These are phyloP conservation scores for Rhodeus uyekii DNA, from an alignment of 2,797 vertebrate genomes.

Conservation along the genomic window DNA sequence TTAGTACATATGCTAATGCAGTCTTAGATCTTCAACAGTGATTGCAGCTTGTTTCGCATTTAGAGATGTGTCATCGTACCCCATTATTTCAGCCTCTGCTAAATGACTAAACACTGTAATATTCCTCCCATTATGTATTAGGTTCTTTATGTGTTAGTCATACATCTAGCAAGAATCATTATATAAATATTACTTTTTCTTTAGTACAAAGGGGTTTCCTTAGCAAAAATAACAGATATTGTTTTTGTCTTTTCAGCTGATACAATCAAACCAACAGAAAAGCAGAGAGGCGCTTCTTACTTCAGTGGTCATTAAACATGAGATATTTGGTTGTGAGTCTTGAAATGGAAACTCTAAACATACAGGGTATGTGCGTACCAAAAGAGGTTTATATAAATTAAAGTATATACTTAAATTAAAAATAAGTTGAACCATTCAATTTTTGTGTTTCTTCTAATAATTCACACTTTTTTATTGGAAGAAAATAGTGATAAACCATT, in stretches of 20 bases:
- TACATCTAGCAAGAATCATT: neutral
- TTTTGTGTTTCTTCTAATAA: neutral
- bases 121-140: neutral
- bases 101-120: neutral
- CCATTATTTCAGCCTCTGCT: neutral
- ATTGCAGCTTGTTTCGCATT: neutral
- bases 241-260: neutral
- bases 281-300: neutral
- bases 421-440: neutral
- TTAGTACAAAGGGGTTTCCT: neutral
- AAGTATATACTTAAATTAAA: neutral
- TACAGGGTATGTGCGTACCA: too few species aligned
- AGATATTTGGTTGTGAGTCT: neutral
- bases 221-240: neutral
- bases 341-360: too few species aligned
- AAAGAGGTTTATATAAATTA: too few species aligned
- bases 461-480: neutral
- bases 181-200: neutral
- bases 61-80: neutral
- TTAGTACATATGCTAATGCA: constrained; percentile 3
- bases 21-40: neutral
- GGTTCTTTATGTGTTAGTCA: neutral
- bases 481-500: neutral
- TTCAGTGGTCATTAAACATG: neutral
- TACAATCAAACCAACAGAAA: too few species aligned